A percentile compares a stretch with the other conserved stretches of the same genome.
Conservation (phyloP, 2,888 invertebrate species). For the Bugulina stolonifera region DNA sequence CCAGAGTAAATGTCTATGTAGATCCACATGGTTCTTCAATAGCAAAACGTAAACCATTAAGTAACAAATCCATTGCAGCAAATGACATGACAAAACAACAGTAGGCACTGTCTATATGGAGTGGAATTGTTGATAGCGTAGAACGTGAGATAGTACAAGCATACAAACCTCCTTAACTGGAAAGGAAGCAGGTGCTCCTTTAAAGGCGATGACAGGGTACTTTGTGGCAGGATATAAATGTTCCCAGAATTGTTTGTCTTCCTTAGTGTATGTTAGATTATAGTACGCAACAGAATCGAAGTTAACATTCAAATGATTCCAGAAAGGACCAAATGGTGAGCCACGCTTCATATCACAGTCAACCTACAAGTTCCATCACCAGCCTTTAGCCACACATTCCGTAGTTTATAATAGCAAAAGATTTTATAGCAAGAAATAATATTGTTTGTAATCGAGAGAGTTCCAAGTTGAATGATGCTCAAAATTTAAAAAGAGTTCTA, state of each 20-base stretch:
- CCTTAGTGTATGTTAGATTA: conserved; percentile 30
- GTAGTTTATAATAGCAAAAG: background rate
- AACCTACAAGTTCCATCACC: background rate
- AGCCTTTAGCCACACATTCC: no score
- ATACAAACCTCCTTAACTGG: conserved; percentile 37
- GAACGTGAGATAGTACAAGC: no score
- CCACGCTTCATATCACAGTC: background rate
- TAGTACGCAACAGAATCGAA: conserved; percentile 39
- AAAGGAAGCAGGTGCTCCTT: conserved; percentile 49
- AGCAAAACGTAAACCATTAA: background rate
- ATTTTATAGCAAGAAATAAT: background rate
- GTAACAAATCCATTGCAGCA: background rate
- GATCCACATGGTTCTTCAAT: conserved; percentile 2
- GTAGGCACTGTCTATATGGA: no score
- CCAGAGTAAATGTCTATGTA: background rate
- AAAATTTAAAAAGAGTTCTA: no score
- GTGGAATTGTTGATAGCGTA: no score
- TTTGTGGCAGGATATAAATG: conserved; percentile 41
- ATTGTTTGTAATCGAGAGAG: no score
- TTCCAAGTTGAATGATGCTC: background rate
- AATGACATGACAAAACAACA: background rate
- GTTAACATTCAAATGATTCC: conserved; percentile 48
- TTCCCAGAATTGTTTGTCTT: conserved; percentile 26
- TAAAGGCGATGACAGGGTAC: conserved; percentile 48
- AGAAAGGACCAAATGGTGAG: conserved; percentile 47